Conservation (phyloP, 2,113 vertebrate genomes). For the Alligator mississippiensis region DNA sequence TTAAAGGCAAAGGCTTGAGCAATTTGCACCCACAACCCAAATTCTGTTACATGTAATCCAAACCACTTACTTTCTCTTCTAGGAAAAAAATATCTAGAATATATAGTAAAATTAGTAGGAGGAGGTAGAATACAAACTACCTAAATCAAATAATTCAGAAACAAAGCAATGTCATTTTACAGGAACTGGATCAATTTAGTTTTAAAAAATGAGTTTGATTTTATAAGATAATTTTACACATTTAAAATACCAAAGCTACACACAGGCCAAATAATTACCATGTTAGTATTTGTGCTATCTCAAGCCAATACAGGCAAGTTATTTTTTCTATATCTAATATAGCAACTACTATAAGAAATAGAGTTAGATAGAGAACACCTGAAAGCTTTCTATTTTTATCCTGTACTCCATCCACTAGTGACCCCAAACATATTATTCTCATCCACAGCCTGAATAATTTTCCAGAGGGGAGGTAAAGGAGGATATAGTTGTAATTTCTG, state of each 20-base stretch:
- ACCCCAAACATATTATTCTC: background rate
- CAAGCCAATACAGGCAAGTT: fast-evolving
- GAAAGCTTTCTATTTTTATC: background rate
- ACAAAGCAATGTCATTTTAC: background rate
- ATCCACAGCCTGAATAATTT: background rate
- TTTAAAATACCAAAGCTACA: background rate
- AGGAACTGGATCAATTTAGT: background rate
- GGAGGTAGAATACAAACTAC: background rate
- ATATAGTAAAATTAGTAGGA: background rate
- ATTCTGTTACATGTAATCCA: background rate
- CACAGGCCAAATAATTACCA: background rate
- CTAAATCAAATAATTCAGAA: background rate
- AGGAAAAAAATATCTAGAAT: background rate
- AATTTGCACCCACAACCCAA: background rate
- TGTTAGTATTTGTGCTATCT: background rate
- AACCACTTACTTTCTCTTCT: background rate
- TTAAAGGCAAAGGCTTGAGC: constrained; percentile 16
- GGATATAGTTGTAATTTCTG: background rate
- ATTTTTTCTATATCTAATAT: background rate
- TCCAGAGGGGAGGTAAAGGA: background rate
- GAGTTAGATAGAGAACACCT: background rate
- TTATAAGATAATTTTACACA: background rate
- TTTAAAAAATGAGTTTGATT: background rate
- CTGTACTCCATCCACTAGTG: background rate
- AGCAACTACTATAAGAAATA: background rate